Evolutionary conservation across 2,113 vertebrate genomes (phyloP), one percentile per base, ranked within the genome.

Genomic region (Drymodes brunneopygia): DNA sequence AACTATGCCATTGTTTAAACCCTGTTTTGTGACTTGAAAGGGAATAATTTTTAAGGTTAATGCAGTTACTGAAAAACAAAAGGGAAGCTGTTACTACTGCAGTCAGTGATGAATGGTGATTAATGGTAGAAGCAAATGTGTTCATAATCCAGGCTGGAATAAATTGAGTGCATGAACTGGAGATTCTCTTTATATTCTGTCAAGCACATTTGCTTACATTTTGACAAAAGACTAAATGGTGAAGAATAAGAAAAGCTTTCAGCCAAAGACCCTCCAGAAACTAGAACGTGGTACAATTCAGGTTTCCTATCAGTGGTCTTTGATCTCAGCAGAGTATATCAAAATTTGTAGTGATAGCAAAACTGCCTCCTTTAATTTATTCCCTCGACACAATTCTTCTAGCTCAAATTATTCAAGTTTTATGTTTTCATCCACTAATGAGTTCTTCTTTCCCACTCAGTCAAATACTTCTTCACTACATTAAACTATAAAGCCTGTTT

Each of bases 331-430:
- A 90, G 67, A 94, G 62, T 79, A 56, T 60, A 91, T 56, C 4
- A 74, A 93, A 90, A 86, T 81, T 61, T 29, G 90, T 28, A 90
- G 56, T 89, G 38, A 78, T 47, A 88, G 73, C 87, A 92, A 80
- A 96, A 88, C 78, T 94, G 61, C 56, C 64, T 92, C 53, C 47
- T n/a, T 86, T 90, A 79, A 96, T 97, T 91, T 95, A 96, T 81
- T 95, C 96, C 90, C 71, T 81, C 7, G 53, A 66, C 54, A 7
- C 65, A 87, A 14, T 91, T 31, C 20, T 94, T 80, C 56, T 62
- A 71, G 22, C 31, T 50, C 82, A 80, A 72, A 64, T 94, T 90
- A 89, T 81, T 93, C 47, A 83, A 77, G n/a, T 78, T 92, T 86
- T 74, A 20, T 94, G 72, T 95, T 96, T 94, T 45, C 40, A 90